These are phyloP conservation scores for Drosophila kohkoa DNA, from an alignment of 1,140 invertebrate species.

Conservation along the genomic window DNA sequence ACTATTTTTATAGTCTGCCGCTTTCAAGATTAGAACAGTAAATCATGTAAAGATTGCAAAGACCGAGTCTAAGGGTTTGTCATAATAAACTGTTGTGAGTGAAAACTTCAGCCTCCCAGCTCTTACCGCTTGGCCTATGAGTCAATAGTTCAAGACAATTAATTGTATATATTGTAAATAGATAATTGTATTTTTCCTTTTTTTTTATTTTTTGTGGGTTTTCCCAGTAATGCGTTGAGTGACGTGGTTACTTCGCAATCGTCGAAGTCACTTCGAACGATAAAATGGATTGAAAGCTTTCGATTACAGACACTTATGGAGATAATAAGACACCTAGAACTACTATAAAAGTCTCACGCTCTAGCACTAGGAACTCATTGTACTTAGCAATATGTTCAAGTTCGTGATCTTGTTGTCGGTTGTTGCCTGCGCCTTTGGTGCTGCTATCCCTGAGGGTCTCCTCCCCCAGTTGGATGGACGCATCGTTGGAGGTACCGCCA, in stretches of 20 bases:
- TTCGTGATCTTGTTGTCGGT: slow-evolving; percentile 69
- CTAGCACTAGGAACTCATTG: neutral
- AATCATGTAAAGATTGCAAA: too few relatives aligned
- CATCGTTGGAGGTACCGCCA: slow-evolving; percentile 86
- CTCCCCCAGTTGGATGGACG: slow-evolving; percentile 75
- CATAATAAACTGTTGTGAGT: too few relatives aligned
- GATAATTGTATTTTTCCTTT: neutral
- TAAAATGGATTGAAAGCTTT: slow-evolving; percentile 12
- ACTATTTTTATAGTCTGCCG: too few relatives aligned
- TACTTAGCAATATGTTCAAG: slow-evolving; percentile 62
- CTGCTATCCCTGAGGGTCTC: slow-evolving; percentile 62
- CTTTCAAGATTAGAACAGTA: too few relatives aligned
- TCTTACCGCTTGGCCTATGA: too few relatives aligned
- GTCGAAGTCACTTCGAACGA: neutral
- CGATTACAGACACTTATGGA: neutral
- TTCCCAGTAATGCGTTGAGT: neutral
- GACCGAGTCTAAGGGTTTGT: too few relatives aligned
- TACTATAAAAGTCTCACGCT: slow-evolving; percentile 1
- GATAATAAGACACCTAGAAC: neutral
- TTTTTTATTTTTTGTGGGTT: neutral
- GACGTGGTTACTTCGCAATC: neutral
- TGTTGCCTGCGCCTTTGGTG: slow-evolving; percentile 60
- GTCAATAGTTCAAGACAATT: too few relatives aligned
- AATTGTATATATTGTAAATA: neutral
- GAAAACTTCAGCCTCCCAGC: too few relatives aligned